A percentile compares a stretch with the other conserved stretches of the same genome.
Evolutionary conservation across 2,888 invertebrate species (phyloP).

Genomic region (Dasysyrphus tricinctus): DNA sequence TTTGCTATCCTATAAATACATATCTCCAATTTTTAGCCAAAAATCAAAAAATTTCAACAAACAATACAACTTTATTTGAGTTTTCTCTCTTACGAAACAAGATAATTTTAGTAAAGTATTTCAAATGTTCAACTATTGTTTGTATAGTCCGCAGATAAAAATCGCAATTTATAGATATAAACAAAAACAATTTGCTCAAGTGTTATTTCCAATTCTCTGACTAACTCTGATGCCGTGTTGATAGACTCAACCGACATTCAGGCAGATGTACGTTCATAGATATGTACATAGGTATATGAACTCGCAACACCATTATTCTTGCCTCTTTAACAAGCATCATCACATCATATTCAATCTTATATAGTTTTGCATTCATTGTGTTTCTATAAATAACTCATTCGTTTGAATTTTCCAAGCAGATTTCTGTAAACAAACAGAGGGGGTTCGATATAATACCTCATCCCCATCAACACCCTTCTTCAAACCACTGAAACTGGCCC

Average conservation of each 20-base stretch:
- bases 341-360: conserved; percentile 23
- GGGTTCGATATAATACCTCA: background rate
- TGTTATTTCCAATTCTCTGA: conserved; percentile 63
- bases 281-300: too few species aligned
- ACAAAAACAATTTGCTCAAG: conserved; percentile 63
- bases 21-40: too few species aligned
- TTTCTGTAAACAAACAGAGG: conserved; percentile 54
- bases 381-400: conserved; percentile 40
- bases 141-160: background rate
- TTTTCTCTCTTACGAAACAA: too few species aligned
- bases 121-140: background rate
- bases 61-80: too few species aligned
- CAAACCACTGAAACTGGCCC: background rate
- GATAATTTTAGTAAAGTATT: conserved; percentile 3
- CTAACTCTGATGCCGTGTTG: conserved; percentile 57
- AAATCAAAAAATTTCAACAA: too few species aligned
- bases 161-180: conserved; percentile 6
- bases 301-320: background rate
- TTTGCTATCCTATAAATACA: too few species aligned
- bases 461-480: background rate
- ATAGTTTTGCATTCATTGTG: conserved; percentile 36
- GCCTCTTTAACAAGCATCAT: conserved; percentile 46
- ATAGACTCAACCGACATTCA: conserved; percentile 7
- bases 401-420: background rate
- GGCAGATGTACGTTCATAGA: background rate